Percentiles rank a stretch among this genome's conserved stretches.
phyloP scores from a whole-genome alignment of 1,140 invertebrate species.

The Brachionus manjavacas region DNA sequence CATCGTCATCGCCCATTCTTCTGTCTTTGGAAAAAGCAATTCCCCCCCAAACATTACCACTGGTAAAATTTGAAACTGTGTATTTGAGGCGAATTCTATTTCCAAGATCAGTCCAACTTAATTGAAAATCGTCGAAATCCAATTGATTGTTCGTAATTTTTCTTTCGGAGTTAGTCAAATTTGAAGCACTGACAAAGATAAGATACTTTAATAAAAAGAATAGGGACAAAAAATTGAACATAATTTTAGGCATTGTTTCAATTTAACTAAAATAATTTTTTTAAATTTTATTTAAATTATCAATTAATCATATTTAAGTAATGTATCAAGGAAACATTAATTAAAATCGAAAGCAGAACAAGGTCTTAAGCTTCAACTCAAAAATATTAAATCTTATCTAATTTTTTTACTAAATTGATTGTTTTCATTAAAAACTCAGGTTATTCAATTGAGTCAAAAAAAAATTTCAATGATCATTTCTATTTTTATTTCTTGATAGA shows the following conservation, averaged over 20 bases:
- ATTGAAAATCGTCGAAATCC: not conserved
- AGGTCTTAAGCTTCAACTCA: not conserved
- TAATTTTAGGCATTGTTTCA: not conserved
- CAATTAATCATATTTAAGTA: not conserved
- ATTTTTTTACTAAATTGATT: not conserved
- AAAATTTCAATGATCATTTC: too few relatives aligned
- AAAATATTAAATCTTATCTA: not conserved
- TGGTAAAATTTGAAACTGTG: not conserved
- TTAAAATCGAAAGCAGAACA: not conserved
- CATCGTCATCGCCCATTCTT: not conserved
- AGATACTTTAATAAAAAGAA: not conserved
- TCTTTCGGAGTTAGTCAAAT: not conserved
- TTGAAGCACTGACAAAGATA: not conserved
- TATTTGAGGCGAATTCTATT: not conserved
- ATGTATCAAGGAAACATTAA: not conserved
- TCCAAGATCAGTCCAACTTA: not conserved
- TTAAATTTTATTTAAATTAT: too few relatives aligned
- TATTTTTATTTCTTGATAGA: too few relatives aligned
- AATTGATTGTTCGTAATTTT: not conserved
- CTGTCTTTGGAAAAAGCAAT: not conserved
- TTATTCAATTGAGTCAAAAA: too few relatives aligned
- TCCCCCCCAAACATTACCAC: not conserved
- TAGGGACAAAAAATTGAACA: not conserved
- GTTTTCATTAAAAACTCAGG: not conserved
- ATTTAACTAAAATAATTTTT: too few relatives aligned